phyloP scores from a whole-genome alignment of 2,113 vertebrate genomes.

The Dermatemys mawii region DNA sequence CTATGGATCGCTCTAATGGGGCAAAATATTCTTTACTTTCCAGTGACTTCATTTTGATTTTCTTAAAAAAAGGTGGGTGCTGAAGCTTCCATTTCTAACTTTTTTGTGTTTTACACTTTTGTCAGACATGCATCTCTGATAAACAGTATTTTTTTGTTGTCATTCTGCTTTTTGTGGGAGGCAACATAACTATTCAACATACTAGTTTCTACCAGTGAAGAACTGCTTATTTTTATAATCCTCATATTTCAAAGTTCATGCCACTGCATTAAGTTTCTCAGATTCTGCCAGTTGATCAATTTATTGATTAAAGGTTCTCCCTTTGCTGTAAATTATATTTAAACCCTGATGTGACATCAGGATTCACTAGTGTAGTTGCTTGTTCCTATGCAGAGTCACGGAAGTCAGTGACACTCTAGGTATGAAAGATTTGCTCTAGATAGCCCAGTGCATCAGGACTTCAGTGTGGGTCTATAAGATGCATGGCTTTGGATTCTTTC shows the following conservation, averaged over 20 bases:
- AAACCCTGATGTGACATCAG: not conserved
- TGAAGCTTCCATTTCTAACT: not conserved
- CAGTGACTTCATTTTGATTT: not conserved
- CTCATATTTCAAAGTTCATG: not conserved
- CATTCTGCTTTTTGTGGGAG: not conserved
- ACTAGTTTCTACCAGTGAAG: not conserved
- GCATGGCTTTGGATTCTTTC: not conserved
- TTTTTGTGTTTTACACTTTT: not conserved
- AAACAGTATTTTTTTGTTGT: not conserved
- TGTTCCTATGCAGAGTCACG: not conserved
- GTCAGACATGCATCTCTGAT: not conserved
- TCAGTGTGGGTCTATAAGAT: not conserved
- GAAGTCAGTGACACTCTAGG: not conserved
- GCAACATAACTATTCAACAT: not conserved
- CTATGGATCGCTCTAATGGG: not conserved
- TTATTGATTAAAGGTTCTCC: not conserved
- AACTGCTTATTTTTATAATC: not conserved
- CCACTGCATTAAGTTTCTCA: not conserved
- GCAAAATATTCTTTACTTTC: not conserved
- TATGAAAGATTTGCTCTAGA: rapidly evolving
- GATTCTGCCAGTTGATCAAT: not conserved
- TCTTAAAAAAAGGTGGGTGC: not conserved
- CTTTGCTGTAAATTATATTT: not conserved
- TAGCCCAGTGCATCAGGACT: not conserved
- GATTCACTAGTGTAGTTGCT: not conserved